Evolutionary conservation across 1,140 invertebrate genomes (phyloP), one percentile per base, ranked within the genome.

Genomic region (Habropoda laboriosa): DNA sequence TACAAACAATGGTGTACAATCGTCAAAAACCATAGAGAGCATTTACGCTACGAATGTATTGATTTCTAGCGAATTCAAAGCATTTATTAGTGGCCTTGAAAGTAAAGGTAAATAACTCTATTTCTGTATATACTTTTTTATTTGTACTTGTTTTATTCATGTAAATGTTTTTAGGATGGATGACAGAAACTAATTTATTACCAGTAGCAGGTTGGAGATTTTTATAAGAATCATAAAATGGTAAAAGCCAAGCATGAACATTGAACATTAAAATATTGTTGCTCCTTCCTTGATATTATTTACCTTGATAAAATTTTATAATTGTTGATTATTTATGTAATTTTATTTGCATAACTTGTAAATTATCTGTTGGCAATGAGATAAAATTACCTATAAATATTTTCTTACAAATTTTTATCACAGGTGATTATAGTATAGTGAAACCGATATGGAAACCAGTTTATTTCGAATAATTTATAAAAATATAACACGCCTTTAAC

Each of bases 91-190:
- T 72, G 88, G 87, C 80, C 89, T 93, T 79, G 87, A 92, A 64
- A 91, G 90, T 21, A 85, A 92, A 55, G 88, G 87, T 86, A 81
- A 86, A 89, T 89, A 83, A 80, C 78, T 55, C 16, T 71, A 76
- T 57, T 49, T 3, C 18, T 55, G 32, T 67, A 35, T 66, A 40
- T 66, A 63, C 24, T 40, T 74, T 16, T 12, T 21, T 27, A 30
- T 49, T 68, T 32, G 32, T 7, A n/a, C n/a, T n/a, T n/a, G n/a
- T 42, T 57, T 79, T 53, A 60, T 70, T 81, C 27, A 27, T 53
- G 27, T 10, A 70, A n/a, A 30, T 81, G 55, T 45, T 93, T 92
- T 47, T 76, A 95, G 94, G 92, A 45, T 95, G 94, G 94, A 86
- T 89, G 40, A 91, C 90, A 30, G 89, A 90, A 79, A 89, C 89